phyloP scores from a whole-genome alignment of 1,140 invertebrate genomes.

The Caenorhabditis inopinata region DNA sequence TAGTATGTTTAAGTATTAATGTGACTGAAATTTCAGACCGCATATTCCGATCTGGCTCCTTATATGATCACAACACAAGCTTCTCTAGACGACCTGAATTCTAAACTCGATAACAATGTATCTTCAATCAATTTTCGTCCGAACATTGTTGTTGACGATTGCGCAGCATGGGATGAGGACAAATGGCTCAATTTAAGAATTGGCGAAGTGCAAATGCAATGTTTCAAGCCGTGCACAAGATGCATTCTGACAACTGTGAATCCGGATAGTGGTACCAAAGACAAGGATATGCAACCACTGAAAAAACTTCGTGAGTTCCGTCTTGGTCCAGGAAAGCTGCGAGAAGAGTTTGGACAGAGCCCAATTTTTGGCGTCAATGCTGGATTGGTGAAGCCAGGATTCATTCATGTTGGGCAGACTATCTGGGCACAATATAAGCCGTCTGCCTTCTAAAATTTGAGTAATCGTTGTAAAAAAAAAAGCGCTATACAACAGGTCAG shows the following conservation, averaged over 20 bases:
- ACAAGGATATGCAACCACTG: slow-evolving; percentile 60
- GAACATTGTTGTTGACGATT: slow-evolving; percentile 63
- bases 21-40: slow-evolving; percentile 11
- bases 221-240: slow-evolving; percentile 59
- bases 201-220: slow-evolving; percentile 52
- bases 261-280: slow-evolving; percentile 60
- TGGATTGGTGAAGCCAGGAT: slow-evolving; percentile 36
- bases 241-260: slow-evolving; percentile 63
- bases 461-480: too few relatives aligned
- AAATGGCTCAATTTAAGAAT: slow-evolving; percentile 55
- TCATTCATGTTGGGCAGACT: slow-evolving; percentile 43
- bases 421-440: slow-evolving; percentile 44
- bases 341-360: slow-evolving; percentile 40
- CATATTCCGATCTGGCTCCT: slow-evolving; percentile 36
- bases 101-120: slow-evolving; percentile 30
- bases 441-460: slow-evolving; percentile 40
- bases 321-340: slow-evolving; percentile 45
- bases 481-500: too few relatives aligned
- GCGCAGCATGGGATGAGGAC: slow-evolving; percentile 64
- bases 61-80: slow-evolving; percentile 45
- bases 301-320: slow-evolving; percentile 58
- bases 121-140: slow-evolving; percentile 62
- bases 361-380: slow-evolving; percentile 50
- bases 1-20: too few relatives aligned
- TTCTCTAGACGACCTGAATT: slow-evolving; percentile 40